phyloP scores from a whole-genome alignment of 37 sponge, comb jelly and placozoan species.

The Beroe ovata region DNA sequence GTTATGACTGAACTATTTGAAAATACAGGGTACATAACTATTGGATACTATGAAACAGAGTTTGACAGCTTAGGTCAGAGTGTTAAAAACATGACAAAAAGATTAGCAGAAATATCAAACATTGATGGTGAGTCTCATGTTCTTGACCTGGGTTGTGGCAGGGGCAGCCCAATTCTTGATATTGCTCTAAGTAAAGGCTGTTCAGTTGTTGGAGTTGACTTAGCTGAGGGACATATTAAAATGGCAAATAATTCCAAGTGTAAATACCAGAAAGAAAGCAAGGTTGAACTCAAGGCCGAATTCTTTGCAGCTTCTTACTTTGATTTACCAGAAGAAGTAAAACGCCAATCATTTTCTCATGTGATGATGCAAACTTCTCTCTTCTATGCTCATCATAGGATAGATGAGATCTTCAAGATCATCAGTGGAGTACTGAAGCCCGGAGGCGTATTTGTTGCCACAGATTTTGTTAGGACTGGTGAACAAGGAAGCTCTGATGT shows the following conservation, averaged over 20 bases:
- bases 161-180: constrained; percentile 7
- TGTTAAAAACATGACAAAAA: constrained; percentile 18
- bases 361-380: constrained; percentile 62
- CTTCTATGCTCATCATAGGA: constrained; percentile 25
- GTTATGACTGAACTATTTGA: constrained; percentile 23
- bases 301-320: constrained; percentile 23
- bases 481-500: background rate
- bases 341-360: background rate
- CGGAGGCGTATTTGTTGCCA: constrained; percentile 27
- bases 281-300: background rate
- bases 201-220: constrained; percentile 49
- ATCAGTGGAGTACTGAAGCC: background rate
- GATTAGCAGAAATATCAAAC: constrained; percentile 12
- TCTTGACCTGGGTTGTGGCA: constrained; percentile 47
- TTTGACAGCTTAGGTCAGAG: background rate
- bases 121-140: constrained; percentile 13
- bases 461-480: background rate
- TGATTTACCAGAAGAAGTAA: constrained; percentile 22
- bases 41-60: constrained; percentile 20
- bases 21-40: constrained; percentile 31
- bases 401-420: background rate
- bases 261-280: background rate
- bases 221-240: constrained; percentile 27
- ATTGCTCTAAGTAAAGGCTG: background rate
- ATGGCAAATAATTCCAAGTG: background rate